phyloP scores from a whole-genome alignment of 2,113 vertebrate genomes.

The Solenodon paradoxus region DNA sequence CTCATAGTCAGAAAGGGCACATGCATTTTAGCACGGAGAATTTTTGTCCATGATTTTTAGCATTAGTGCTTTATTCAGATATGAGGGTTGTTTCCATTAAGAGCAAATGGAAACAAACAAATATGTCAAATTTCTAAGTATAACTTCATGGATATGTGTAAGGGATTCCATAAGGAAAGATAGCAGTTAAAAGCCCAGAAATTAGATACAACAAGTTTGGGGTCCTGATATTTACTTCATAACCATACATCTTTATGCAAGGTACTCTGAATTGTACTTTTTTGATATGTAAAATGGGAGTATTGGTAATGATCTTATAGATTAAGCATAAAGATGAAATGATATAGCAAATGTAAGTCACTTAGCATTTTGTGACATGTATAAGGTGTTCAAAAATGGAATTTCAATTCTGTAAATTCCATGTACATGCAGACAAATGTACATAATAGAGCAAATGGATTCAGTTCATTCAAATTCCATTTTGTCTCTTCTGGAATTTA shows the following conservation, averaged over 20 bases:
- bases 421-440: neutral
- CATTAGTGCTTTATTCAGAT: neutral
- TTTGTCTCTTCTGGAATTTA: constrained; percentile 49
- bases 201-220: neutral
- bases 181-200: neutral
- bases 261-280: neutral
- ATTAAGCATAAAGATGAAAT: neutral
- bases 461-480: constrained; percentile 41
- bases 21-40: too few relatives aligned
- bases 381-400: constrained; percentile 18
- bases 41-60: neutral
- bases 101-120: neutral
- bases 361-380: neutral
- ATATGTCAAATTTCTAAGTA: neutral
- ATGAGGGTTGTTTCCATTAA: neutral
- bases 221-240: neutral
- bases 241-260: neutral
- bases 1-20: neutral
- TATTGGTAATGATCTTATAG: neutral
- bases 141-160: neutral
- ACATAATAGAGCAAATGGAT: constrained; percentile 76
- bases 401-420: neutral
- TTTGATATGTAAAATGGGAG: neutral
- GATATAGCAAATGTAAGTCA: constrained; percentile 3
- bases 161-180: neutral